Conservation (phyloP, 2,888 invertebrate genomes). For the Patella depressa region DNA sequence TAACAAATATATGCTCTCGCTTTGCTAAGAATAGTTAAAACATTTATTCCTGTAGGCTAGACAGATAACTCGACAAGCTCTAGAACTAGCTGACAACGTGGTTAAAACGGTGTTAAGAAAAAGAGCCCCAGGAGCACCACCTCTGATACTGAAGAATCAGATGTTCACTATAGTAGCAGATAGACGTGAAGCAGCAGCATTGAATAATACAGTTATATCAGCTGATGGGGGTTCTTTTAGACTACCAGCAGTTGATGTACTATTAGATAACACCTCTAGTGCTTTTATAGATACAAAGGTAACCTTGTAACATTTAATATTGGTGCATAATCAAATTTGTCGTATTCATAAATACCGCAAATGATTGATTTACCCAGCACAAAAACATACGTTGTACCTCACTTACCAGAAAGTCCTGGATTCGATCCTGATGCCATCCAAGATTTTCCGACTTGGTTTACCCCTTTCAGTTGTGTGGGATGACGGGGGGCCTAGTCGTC, state of each 20-base stretch:
- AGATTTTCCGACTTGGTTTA: no score
- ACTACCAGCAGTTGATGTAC: constrained; percentile 41
- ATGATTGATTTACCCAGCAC: no score
- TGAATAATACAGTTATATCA: constrained; percentile 40
- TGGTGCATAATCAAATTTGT: no score
- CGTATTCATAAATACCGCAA: no score
- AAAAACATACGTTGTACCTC: no score
- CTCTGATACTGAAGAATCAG: constrained; percentile 40
- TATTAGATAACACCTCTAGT: constrained; percentile 25
- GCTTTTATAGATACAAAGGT: constrained; percentile 42
- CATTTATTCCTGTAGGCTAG: constrained; percentile 37
- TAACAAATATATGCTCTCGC: no score
- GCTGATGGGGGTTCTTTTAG: constrained; percentile 38
- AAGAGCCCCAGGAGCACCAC: constrained; percentile 46
- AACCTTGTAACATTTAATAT: background rate
- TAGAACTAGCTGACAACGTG: constrained; percentile 45
- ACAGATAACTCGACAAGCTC: constrained; percentile 43
- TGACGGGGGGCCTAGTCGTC: background rate
- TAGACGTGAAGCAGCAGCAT: constrained; percentile 36
- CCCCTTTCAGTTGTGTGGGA: background rate
- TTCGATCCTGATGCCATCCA: no score
- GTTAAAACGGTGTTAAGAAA: constrained; percentile 47
- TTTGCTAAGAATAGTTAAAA: background rate
- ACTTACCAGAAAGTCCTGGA: no score
- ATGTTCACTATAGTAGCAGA: constrained; percentile 45